These are phyloP conservation scores for Microchirus variegatus DNA, from an alignment of 2,797 vertebrate genomes.

Conservation along the genomic window DNA sequence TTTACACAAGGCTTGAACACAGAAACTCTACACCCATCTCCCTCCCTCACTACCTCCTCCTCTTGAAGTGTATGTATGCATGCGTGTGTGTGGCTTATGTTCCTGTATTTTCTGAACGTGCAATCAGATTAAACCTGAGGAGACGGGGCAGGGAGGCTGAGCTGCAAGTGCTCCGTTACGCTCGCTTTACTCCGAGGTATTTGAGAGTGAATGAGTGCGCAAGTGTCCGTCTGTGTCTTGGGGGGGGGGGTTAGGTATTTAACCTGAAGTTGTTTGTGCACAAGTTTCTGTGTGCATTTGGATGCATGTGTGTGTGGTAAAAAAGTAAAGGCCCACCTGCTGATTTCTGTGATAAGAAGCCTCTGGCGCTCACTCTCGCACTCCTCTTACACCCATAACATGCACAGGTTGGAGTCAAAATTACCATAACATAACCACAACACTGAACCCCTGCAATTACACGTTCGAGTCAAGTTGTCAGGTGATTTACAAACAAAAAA, in stretches of 20 bases:
- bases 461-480: conserved; percentile 28
- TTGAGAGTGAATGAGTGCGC: conserved; percentile 30
- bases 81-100: conserved; percentile 35
- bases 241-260: conserved; percentile 60
- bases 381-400: conserved; percentile 60
- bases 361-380: conserved; percentile 35
- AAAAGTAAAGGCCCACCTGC: conserved; percentile 69
- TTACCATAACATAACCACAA: conserved; percentile 41
- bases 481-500: conserved; percentile 39
- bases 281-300: conserved; percentile 27
- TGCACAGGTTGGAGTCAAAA: conserved; percentile 41
- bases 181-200: conserved; percentile 70
- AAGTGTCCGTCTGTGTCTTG: conserved; percentile 10
- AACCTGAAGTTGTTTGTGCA: conserved; percentile 47
- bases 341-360: conserved; percentile 67
- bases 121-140: conserved; percentile 64
- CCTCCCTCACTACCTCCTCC: conserved; percentile 5
- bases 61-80: conserved; percentile 33
- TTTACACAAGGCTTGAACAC: conserved; percentile 63
- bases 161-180: conserved; percentile 55
- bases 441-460: conserved; percentile 36
- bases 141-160: conserved; percentile 17
- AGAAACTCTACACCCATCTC: conserved; percentile 38
- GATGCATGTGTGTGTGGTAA: conserved; percentile 33
- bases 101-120: conserved; percentile 57